Conservation (phyloP, 2,113 vertebrate species). For the Lepidothrix coronata region DNA sequence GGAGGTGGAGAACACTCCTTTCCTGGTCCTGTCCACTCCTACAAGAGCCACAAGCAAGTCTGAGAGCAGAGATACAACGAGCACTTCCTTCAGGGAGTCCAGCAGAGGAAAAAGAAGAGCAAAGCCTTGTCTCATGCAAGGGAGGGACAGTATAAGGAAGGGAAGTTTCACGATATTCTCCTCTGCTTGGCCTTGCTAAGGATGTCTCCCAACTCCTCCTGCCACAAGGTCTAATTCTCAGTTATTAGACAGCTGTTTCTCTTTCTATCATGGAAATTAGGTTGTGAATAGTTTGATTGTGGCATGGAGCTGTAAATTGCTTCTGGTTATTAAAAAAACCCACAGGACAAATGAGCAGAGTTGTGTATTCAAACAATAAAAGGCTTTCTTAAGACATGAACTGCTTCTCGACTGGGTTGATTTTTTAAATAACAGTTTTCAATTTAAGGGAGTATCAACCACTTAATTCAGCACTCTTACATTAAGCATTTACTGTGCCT, state of each 20-base stretch:
- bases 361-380: neutral
- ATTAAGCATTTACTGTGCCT: neutral
- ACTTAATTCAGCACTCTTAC: neutral
- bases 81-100: neutral
- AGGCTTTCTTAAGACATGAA: neutral
- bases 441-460: neutral
- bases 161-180: neutral
- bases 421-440: neutral
- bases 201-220: neutral
- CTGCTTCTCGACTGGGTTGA: neutral
- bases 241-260: neutral
- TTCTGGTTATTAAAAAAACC: neutral
- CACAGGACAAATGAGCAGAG: neutral
- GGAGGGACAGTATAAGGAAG: neutral
- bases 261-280: neutral
- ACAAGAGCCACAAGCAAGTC: neutral
- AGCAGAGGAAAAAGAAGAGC: neutral
- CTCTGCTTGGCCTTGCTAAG: neutral
- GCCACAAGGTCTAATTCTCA: neutral
- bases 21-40: neutral
- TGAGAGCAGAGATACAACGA: neutral
- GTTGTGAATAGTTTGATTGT: neutral
- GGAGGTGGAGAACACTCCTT: neutral
- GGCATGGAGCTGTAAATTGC: neutral
- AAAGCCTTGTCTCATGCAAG: neutral